Evolutionary conservation across 2,113 vertebrate genomes (phyloP), one percentile per base, ranked within the genome.

Genomic region (Chloebia gouldiae): DNA sequence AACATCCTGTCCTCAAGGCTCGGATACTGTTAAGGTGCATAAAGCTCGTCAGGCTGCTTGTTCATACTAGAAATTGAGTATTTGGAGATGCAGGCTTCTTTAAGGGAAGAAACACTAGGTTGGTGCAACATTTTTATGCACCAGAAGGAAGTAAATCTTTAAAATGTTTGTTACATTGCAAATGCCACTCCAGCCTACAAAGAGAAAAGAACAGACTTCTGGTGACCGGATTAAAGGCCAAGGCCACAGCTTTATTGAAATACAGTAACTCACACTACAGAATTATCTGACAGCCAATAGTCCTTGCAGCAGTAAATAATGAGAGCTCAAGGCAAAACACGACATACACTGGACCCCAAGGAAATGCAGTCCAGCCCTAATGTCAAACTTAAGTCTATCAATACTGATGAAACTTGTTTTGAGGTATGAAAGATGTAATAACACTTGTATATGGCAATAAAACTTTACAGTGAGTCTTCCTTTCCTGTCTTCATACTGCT

Each of bases 181-280:
- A 85, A 90, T 53, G 64, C 47, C 56, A 84, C 64, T 83, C 56
- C 24, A 30, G 64, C 81, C 76, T 80, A 68, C 28, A 73, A 24
- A 93, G 60, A 86, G 35, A 81, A 63, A 93, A 82, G 81, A 76
- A 37, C 5, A 83, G 71, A 80, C 90, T 79, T 88, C 85, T 86
- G 17, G 64, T 75, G 93, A 90, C 51, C 1, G 0, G 51, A 94
- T 68, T 88, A 96, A 96, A 94, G 92, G 93, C 93, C 94, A 97
- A 94, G 92, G 94, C 54, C 64, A 66, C 51, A 86, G 79, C 64
- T 92, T 94, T 78, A 95, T 75, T 93, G 90, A 93, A 96, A 92
- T 81, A 86, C 88, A 60, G 69, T 94, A 95, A 92, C 68, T 96
- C 92, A 90, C 76, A 47, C 44, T 60, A 56, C 68, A 81, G 40